A percentile compares a stretch with the other conserved stretches of the same genome.
phyloP scores from a whole-genome alignment of 2,797 vertebrate genomes.

The Euphonia xanthogaster region DNA sequence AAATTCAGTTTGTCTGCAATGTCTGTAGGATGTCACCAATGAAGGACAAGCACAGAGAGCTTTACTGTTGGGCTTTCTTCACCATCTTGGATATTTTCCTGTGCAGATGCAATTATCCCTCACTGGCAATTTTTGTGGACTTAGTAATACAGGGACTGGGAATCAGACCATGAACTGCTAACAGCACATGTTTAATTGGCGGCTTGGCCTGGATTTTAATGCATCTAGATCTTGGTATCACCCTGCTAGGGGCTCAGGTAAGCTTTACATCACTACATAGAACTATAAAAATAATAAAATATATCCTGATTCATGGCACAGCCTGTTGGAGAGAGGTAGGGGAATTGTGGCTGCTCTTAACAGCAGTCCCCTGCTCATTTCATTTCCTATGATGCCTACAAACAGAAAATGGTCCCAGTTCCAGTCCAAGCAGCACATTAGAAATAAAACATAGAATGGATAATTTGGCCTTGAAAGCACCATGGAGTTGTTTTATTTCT shows the following conservation, averaged over 20 bases:
- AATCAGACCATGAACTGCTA: not conserved
- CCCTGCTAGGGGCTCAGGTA: not conserved
- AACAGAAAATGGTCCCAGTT: not conserved
- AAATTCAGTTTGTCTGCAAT: not conserved
- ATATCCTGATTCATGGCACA: slow-evolving; percentile 21
- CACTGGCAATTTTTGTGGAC: not conserved
- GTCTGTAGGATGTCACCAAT: not conserved
- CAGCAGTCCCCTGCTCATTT: not conserved
- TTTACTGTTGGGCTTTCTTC: slow-evolving; percentile 9
- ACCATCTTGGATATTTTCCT: not conserved
- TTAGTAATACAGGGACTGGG: not conserved
- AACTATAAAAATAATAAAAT: slow-evolving; percentile 47
- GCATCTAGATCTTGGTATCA: not conserved
- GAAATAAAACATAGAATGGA: not conserved
- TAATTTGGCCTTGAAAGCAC: slow-evolving; percentile 12
- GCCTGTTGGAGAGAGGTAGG: slow-evolving; percentile 1
- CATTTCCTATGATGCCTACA: slow-evolving; percentile 7
- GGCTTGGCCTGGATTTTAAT: not conserved
- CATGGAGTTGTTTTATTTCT: not conserved
- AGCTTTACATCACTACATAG: not conserved
- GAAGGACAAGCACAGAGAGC: not conserved
- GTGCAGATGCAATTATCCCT: not conserved
- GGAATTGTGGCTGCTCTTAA: slow-evolving; percentile 48
- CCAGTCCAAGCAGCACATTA: not conserved
- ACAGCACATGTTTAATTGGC: not conserved